Base-by-base conservation (phyloP, 2,888 invertebrate genomes). In the Colletes collaris region DNA sequence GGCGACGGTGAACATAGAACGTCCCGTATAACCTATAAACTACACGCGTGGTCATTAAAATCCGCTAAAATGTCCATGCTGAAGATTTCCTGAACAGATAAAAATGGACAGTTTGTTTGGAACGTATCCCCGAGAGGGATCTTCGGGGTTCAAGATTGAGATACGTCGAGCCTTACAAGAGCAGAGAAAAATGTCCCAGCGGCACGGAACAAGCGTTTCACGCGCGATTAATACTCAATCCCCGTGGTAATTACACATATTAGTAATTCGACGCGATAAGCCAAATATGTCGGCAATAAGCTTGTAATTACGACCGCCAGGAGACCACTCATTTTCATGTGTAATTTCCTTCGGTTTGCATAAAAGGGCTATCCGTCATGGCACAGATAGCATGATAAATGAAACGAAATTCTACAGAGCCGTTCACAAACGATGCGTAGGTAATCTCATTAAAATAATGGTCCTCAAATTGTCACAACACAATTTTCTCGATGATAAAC, bases 201-300 rank as follows among this genome's bases (percentile, higher is more conserved):
- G 10, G 11, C 16, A 40, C 8, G 40, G 16, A 59, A 4, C 40
- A 16, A 44, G 16, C 10, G n/a, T n/a, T 59, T 44, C 40, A 13
- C 40, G 8, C 13, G n/a, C 16, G 40, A 59, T 59, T 59, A 59
- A 59, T 59, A 44, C 40, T 40, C 35, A 16, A 44, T 40, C 4
- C 16, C 59, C 0, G 40, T 44, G n/a, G 44, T 44, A 59, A 59
- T 59, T 59, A 44, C 40, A 16, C 16, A 8, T 59, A 46, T 46
- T 44, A 44, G 59, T 44, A 59, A 59, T 64, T 64, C 64, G n/a
- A 37, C 19, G 16, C 55, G 65, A 65, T 65, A 65, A 55, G 40
- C 44, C 37, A 49, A 65, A 16, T 53, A 55, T 8, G 7, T 7
- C n/a, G 65, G 27, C n/a, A 19, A n/a, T 40, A 44, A 55, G 53